Evolutionary conservation across 2,888 invertebrate genomes (phyloP).

Genomic region (Capitulum mitella): DNA sequence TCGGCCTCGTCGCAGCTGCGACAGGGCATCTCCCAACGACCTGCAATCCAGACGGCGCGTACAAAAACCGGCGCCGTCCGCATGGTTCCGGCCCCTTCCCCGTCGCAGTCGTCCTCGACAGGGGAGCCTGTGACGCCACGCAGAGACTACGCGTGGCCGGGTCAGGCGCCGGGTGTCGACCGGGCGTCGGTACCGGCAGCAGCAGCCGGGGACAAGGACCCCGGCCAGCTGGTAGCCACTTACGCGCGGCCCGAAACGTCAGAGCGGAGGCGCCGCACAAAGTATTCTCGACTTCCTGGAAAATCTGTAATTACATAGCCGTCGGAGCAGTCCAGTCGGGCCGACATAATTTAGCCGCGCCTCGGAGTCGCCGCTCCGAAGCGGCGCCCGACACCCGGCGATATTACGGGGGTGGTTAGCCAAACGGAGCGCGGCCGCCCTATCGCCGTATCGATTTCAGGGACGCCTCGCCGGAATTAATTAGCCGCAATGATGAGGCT

Average conservation of each 20-base stretch:
- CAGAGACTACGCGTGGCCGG: no score
- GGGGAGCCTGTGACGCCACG: no score
- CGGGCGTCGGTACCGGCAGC: no score
- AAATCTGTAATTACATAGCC: background rate
- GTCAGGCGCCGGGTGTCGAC: no score
- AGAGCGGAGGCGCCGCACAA: no score
- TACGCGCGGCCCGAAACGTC: no score
- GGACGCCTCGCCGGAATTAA: background rate
- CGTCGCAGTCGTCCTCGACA: no score
- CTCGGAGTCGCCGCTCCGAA: background rate
- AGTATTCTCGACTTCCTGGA: background rate
- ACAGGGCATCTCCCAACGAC: background rate
- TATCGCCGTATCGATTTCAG: background rate
- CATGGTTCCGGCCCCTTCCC: no score
- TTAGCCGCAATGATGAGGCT: slow-evolving; percentile 19
- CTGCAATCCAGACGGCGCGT: background rate
- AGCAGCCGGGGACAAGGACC: no score
- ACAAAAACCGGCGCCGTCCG: no score
- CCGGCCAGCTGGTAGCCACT: no score
- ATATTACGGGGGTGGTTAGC: background rate
- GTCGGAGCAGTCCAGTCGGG: background rate
- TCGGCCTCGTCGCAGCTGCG: background rate
- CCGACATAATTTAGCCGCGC: background rate
- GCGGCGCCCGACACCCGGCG: background rate
- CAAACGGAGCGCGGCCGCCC: background rate